These are phyloP conservation scores for Apocheima hispidaria DNA, from an alignment of 2,888 invertebrate species.

Conservation along the genomic window DNA sequence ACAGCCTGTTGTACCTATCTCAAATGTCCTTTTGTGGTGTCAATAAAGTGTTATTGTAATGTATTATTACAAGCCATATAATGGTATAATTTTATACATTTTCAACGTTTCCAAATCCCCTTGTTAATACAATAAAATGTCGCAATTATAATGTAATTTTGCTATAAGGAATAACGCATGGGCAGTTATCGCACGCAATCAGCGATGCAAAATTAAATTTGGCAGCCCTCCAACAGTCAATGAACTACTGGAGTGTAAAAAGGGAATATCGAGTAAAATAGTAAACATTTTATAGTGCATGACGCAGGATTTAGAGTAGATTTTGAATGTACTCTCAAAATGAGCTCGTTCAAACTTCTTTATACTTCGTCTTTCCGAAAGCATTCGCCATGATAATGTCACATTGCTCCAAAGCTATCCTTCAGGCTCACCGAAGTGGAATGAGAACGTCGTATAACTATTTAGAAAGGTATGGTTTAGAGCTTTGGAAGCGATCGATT, in stretches of 20 bases:
- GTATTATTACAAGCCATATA: too few species aligned
- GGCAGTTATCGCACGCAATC: constrained; percentile 7
- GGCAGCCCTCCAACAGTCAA: constrained; percentile 36
- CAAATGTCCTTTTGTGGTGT: too few species aligned
- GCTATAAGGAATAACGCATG: not conserved
- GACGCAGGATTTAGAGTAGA: not conserved
- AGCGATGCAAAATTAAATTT: constrained; percentile 25
- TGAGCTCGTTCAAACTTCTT: not conserved
- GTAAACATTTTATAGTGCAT: not conserved
- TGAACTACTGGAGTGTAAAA: constrained; percentile 29
- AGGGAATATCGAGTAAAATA: constrained; percentile 18
- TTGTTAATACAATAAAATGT: not conserved
- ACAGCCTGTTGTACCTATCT: too few species aligned
- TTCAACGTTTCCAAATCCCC: not conserved
- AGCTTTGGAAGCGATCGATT: not conserved
- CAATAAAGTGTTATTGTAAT: too few species aligned
- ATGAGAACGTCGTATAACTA: constrained; percentile 3
- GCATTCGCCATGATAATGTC: not conserved
- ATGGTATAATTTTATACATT: not conserved
- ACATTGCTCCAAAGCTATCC: not conserved
- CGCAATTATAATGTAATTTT: not conserved
- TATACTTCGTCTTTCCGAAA: not conserved
- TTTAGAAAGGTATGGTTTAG: not conserved
- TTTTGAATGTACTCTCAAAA: not conserved
- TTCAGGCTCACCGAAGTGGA: constrained; percentile 3